phyloP scores from a whole-genome alignment of 2,797 vertebrate species.

The Pogoniulus pusillus region DNA sequence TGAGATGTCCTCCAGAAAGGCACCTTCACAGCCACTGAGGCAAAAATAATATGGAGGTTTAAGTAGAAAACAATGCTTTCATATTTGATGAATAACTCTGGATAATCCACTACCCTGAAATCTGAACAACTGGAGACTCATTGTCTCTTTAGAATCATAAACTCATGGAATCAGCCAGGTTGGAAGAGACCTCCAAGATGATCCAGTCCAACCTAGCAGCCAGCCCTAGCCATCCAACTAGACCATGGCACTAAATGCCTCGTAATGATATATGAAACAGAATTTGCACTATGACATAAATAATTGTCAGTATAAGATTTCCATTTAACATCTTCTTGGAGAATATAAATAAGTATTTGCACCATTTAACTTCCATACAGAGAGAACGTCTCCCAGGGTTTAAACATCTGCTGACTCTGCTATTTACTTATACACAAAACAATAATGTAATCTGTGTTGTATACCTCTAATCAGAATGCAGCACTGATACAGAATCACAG shows the following conservation, averaged over 20 bases:
- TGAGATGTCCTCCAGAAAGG: too few species aligned
- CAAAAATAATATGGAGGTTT: constrained; percentile 23
- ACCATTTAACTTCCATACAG: constrained; percentile 25
- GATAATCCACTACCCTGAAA: neutral
- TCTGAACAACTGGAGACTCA: constrained; percentile 20
- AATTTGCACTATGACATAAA: constrained; percentile 36
- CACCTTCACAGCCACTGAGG: too few species aligned
- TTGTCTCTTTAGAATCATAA: too few species aligned
- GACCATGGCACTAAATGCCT: too few species aligned
- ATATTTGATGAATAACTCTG: constrained; percentile 36
- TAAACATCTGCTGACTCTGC: constrained; percentile 35
- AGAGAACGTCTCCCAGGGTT: neutral
- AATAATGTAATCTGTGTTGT: constrained; percentile 27
- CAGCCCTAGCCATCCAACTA: too few species aligned
- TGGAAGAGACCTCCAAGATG: too few species aligned
- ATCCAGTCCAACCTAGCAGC: too few species aligned
- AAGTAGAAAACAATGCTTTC: constrained; percentile 23
- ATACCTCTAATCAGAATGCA: constrained; percentile 18
- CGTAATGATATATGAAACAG: constrained; percentile 47
- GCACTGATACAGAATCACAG: neutral
- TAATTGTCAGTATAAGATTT: constrained; percentile 48
- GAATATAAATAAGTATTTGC: constrained; percentile 10
- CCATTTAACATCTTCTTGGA: constrained; percentile 23
- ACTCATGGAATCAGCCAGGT: too few species aligned
- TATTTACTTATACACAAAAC: constrained; percentile 33